Evolutionary conservation across 92 coral and sea anemone genomes (phyloP).

Genomic region (Hydrozoanthus gracilis): DNA sequence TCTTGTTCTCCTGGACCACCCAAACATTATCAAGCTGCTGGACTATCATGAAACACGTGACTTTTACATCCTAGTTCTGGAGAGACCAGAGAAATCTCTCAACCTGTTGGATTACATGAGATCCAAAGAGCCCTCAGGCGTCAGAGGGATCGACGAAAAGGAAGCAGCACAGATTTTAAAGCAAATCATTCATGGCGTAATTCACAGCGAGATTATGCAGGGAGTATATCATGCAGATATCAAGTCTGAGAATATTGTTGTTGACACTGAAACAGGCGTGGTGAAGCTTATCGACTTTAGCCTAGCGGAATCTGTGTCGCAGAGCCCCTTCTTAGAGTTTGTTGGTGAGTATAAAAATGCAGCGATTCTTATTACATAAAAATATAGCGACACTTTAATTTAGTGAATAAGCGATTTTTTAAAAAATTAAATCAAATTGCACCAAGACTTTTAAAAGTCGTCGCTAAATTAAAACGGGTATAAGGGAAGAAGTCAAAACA

Average conservation of each 20-base stretch:
- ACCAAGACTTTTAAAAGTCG: no score
- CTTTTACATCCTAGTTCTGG: conserved; percentile 81
- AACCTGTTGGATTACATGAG: conserved; percentile 90
- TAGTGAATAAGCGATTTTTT: no score
- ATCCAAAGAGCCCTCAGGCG: conserved; percentile 61
- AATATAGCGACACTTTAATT: no score
- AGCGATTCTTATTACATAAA: no score
- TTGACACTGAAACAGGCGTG: conserved; percentile 82
- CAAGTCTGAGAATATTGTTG: conserved; percentile 86
- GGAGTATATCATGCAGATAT: conserved; percentile 95
- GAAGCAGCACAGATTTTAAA: conserved; percentile 80
- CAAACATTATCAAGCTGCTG: conserved; percentile 81
- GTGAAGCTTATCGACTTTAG: conserved; percentile 90
- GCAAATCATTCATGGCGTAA: conserved; percentile 81
- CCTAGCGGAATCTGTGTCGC: conserved; percentile 75
- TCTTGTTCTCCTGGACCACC: conserved; percentile 77
- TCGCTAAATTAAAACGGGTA: no score
- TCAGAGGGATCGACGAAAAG: conserved; percentile 6
- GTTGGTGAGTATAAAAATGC: conserved; percentile 64
- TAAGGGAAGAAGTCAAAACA: no score
- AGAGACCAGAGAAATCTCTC: conserved; percentile 79
- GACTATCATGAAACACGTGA: conserved; percentile 87
- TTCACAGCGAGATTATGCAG: conserved; percentile 69
- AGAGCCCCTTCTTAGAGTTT: conserved; percentile 79
- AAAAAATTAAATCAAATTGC: no score